phyloP scores from a whole-genome alignment of 2,113 vertebrate species.

The Ptychochromis oligacanthus region DNA sequence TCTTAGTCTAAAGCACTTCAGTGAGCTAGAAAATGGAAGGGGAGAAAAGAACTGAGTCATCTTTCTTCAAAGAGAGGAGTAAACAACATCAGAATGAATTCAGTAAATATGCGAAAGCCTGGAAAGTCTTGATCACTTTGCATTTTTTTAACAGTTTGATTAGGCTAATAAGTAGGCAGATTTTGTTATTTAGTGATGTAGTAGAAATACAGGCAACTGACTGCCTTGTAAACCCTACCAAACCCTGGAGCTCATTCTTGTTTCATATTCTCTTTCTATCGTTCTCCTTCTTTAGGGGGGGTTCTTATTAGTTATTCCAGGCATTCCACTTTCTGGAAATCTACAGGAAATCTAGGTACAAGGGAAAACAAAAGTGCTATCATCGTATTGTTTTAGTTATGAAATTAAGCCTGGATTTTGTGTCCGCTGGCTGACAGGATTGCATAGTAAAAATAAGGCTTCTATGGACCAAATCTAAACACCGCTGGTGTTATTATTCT shows the following conservation, averaged over 20 bases:
- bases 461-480: background rate
- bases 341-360: background rate
- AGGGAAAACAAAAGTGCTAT: background rate
- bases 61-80: background rate
- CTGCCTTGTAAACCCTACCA: background rate
- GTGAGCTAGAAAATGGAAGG: constrained; percentile 29
- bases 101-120: background rate
- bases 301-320: background rate
- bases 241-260: background rate
- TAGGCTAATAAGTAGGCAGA: background rate
- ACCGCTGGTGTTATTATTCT: background rate
- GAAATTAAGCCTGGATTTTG: background rate
- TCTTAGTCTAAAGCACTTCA: constrained; percentile 3
- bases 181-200: background rate
- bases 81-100: background rate
- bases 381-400: background rate
- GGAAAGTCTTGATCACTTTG: background rate
- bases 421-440: background rate
- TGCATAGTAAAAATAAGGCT: background rate
- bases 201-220: background rate
- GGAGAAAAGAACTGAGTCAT: constrained; percentile 5
- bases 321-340: background rate
- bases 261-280: background rate
- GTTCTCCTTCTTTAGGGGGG: background rate
- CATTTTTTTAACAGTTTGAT: background rate